Conservation (phyloP, 2,797 vertebrate species). For the Microtus agrestis region DNA sequence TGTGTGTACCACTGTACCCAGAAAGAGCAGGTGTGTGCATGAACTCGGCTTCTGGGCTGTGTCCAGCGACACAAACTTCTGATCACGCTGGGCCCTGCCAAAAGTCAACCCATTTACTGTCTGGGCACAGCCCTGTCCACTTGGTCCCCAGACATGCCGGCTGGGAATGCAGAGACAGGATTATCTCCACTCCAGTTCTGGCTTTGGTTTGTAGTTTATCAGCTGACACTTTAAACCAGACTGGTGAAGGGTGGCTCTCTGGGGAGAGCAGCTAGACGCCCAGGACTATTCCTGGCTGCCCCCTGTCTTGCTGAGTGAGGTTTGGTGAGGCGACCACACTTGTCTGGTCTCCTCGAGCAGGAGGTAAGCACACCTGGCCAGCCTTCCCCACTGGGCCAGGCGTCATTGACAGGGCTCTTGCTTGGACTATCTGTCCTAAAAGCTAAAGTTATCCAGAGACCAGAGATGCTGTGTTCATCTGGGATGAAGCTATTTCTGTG, state of each 20-base stretch:
- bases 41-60: background rate
- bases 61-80: background rate
- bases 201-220: background rate
- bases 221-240: slow-evolving; percentile 14
- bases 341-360: background rate
- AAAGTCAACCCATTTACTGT: background rate
- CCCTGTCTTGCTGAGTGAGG: slow-evolving; percentile 42
- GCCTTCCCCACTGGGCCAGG: accelerated
- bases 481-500: background rate
- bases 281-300: slow-evolving; percentile 15
- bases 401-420: background rate
- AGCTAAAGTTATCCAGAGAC: background rate
- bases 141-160: accelerated
- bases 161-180: background rate
- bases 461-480: background rate
- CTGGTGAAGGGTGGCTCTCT: background rate
- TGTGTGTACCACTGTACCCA: background rate
- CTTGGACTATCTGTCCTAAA: background rate
- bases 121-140: too few relatives aligned
- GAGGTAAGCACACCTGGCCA: accelerated
- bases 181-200: background rate
- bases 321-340: background rate
- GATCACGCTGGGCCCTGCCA: accelerated
- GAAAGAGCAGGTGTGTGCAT: accelerated
- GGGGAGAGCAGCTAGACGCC: background rate